These are phyloP conservation scores for Idaea aversata DNA, from an alignment of 2,888 invertebrate species.

Conservation along the genomic window DNA sequence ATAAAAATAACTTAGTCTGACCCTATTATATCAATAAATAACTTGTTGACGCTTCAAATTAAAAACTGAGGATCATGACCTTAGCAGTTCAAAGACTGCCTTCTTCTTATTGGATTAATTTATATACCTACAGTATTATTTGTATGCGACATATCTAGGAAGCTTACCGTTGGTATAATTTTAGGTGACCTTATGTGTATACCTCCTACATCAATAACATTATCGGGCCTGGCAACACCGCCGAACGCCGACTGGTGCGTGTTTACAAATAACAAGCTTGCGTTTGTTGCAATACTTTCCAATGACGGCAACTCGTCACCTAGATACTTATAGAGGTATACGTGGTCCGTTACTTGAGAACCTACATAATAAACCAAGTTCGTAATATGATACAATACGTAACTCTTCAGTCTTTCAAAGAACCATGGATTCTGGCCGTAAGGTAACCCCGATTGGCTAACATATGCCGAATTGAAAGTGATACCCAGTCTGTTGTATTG, in stretches of 20 bases:
- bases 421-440: slow-evolving; percentile 73
- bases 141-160: not conserved
- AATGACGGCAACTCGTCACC: slow-evolving; percentile 79
- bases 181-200: slow-evolving; percentile 77
- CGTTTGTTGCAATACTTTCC: slow-evolving; percentile 77
- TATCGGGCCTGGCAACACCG: slow-evolving; percentile 78
- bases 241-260: slow-evolving; percentile 83
- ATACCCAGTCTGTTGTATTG: slow-evolving; percentile 71
- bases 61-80: too few species aligned
- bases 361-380: slow-evolving; percentile 73
- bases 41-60: too few species aligned
- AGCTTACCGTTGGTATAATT: slow-evolving; percentile 68
- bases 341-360: slow-evolving; percentile 70
- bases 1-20: too few species aligned
- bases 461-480: slow-evolving; percentile 75
- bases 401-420: slow-evolving; percentile 67
- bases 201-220: slow-evolving; percentile 84
- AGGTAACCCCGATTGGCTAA: slow-evolving; percentile 64
- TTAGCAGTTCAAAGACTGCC: too few species aligned
- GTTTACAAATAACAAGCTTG: slow-evolving; percentile 82
- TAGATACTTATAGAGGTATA: slow-evolving; percentile 69
- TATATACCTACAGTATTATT: too few species aligned
- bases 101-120: too few species aligned
- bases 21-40: too few species aligned
- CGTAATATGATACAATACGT: slow-evolving; percentile 60